Percentiles rank a stretch among this genome's conserved stretches.
Evolutionary conservation across 1,140 invertebrate genomes (phyloP).

Genomic region (Tribolium castaneum): DNA sequence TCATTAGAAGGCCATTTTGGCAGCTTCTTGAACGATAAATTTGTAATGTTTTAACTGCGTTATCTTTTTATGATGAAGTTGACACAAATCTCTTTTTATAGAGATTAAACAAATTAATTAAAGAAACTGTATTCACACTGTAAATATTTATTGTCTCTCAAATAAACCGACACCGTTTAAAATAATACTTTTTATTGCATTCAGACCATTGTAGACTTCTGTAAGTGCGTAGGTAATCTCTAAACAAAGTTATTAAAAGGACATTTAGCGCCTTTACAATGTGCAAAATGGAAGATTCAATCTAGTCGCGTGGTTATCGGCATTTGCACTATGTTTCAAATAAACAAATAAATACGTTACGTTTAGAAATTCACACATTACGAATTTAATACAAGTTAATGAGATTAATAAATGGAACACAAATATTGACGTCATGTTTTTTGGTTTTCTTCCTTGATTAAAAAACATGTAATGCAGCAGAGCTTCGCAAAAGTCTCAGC

Average conservation of each 20-base stretch:
- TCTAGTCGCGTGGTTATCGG: background rate
- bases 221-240: background rate
- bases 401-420: background rate
- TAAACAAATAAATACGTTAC: background rate
- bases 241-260: background rate
- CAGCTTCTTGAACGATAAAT: background rate
- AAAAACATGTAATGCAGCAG: background rate
- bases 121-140: background rate
- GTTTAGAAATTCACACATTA: background rate
- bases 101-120: constrained; percentile 24
- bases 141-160: constrained; percentile 18
- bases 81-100: constrained; percentile 33
- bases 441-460: background rate
- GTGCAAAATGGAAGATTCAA: background rate
- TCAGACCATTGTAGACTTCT: background rate
- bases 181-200: background rate
- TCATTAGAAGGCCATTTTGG: background rate
- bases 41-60: background rate
- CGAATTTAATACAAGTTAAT: background rate
- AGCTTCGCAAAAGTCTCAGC: too few relatives aligned
- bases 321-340: background rate
- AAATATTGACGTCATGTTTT: background rate
- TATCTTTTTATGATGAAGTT: constrained; percentile 20
- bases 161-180: background rate
- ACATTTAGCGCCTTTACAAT: background rate